Evolutionary conservation across 2,113 vertebrate genomes (phyloP), one percentile per base, ranked within the genome.

Genomic region (Pelvicachromis taeniatus): DNA sequence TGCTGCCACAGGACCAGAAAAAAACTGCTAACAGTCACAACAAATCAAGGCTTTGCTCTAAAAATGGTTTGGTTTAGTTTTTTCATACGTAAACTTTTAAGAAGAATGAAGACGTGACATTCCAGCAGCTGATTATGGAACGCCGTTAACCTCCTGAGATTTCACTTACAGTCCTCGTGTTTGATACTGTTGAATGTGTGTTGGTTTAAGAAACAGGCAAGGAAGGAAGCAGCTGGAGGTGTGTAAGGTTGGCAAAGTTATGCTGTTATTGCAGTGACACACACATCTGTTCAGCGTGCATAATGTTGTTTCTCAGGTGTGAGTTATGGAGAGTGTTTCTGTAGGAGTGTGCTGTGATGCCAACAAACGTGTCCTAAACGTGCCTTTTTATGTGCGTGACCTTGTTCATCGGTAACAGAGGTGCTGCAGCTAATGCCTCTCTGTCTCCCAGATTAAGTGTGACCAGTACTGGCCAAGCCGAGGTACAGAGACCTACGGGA

Each of bases 391-490:
- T 59, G 50, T 77, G 21, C 5, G 5, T 29, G 35, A 59, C 26
- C 11, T 7, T 53, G 12, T 48, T 86, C 4, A 16, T 53, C 31
- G 75, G 29, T 6, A n/a, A 40, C 48, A 23, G 42, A 77, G 10
- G 58, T 50, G 45, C 7, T 35, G 26, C 7, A 23, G 33, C 52
- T 77, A 35, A 84, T 61, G 70, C 14, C 19, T 77, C 5, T 58
- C 6, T 78, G 5, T 84, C 42, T 81, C 87, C 6, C 95, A 99
- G 99, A 96, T 99, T 21, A 99, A 99, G 35, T 99, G 99, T 91
- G 99, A 99, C 92, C 99, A 99, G 94, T 99, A 99, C 90, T 99
- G 99, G 99, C 99, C 99, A 1, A 97, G 96, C 85, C 96, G 99
- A 16, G 98, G 97, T 29, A 97, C 98, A 0, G 99, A 99, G 91